Evolutionary conservation across 1,140 invertebrate species (phyloP), one percentile per base, ranked within the genome.

Genomic region (Dolichoris vasculosae): DNA sequence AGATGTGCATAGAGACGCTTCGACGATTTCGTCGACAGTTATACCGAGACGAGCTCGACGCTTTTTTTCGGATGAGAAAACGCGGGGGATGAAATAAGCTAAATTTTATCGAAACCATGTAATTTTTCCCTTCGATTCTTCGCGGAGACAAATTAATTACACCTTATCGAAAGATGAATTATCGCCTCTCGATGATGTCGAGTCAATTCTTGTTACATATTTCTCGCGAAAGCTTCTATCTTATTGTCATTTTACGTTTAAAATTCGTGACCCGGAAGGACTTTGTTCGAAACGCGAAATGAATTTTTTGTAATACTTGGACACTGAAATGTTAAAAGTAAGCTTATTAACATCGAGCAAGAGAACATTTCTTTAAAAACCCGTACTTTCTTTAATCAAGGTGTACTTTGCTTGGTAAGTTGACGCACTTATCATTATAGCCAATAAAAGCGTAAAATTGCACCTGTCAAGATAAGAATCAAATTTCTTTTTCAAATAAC

Each of bases 91-190:
- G 71, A n/a, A 51, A 51, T 2, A 17, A 51, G 48, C 8, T 9
- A 7, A 17, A 51, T 13, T 9, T 17, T 51, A 17, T 15, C n/a
- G 0, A 63, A 79, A 55, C 38, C 32, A 64, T 4, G 30, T 69
- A 67, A 81, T 63, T 81, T 40, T 69, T 35, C 32, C n/a, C 32
- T 69, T 17, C 26, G 26, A 79, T 81, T 81, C 43, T 73, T 73
- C 20, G 26, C 38, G 23, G 38, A 8, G 67, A 73, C 0, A 8
- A 73, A 23, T 73, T 43, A 43, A 43, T 73, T n/a, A n/a, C 6
- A 23, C 38, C 15, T 4, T 26, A 4, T n/a, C n/a, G n/a, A n/a
- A n/a, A n/a, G n/a, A n/a, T n/a, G n/a, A n/a, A n/a, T n/a, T n/a
- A n/a, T n/a, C n/a, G n/a, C n/a, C n/a, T n/a, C n/a, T n/a, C n/a